Percentiles rank a stretch among this genome's conserved stretches.
phyloP scores from a whole-genome alignment of 2,797 vertebrate genomes.

The Catamblyrhynchus diadema region DNA sequence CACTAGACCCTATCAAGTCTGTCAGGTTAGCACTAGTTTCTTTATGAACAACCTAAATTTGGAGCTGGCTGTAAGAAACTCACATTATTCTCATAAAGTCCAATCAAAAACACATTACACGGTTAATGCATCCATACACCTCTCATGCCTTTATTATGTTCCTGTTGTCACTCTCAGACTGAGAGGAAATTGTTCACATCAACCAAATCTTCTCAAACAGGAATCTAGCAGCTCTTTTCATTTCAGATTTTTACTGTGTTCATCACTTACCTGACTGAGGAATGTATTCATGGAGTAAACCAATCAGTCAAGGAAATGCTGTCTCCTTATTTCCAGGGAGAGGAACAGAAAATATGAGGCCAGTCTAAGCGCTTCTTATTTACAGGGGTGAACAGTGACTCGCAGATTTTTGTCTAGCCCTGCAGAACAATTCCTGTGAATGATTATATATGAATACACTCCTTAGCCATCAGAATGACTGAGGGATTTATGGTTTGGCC shows the following conservation, averaged over 20 bases:
- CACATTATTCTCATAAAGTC: constrained; percentile 3
- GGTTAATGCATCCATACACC: constrained; percentile 26
- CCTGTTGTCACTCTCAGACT: constrained; percentile 4
- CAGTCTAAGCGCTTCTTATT: neutral
- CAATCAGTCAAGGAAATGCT: neutral
- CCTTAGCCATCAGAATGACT: neutral
- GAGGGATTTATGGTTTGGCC: neutral
- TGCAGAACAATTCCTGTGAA: neutral
- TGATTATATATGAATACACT: neutral
- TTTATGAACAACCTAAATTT: constrained; percentile 25
- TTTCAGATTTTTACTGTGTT: neutral
- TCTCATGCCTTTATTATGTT: constrained; percentile 6
- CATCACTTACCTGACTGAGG: neutral
- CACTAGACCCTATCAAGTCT: neutral
- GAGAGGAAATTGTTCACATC: constrained; percentile 26
- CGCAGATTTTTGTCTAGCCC: neutral
- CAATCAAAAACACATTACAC: constrained; percentile 13
- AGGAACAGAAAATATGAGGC: neutral
- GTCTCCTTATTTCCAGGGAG: neutral
- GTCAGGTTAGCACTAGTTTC: neutral
- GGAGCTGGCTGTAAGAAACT: constrained; percentile 2
- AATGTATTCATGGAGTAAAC: neutral
- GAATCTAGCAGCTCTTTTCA: neutral
- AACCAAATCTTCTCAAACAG: neutral
- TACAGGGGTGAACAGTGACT: neutral